Conservation (phyloP, 53 echinoderm and acorn worm species). For the Apostichopus leukothele region DNA sequence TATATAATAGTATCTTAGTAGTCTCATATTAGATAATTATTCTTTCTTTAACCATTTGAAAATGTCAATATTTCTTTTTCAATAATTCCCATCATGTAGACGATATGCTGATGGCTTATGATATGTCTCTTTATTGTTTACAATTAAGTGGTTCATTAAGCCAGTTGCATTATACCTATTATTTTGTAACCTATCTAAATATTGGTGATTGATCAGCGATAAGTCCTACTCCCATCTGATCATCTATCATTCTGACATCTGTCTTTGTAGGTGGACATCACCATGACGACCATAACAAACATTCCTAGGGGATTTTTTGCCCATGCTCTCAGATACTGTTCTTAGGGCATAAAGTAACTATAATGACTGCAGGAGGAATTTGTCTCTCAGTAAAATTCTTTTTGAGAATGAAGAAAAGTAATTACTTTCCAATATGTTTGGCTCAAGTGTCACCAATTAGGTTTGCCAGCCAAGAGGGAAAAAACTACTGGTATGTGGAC, state of each 20-base stretch:
- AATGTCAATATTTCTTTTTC: too few species aligned
- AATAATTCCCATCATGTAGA: too few species aligned
- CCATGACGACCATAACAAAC: not conserved
- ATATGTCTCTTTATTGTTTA: too few species aligned
- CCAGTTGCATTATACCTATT: too few species aligned
- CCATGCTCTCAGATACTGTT: too few species aligned
- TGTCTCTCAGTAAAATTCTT: not conserved
- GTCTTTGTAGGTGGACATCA: not conserved
- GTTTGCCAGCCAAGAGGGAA: not conserved
- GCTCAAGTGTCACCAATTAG: not conserved
- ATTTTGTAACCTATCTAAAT: not conserved
- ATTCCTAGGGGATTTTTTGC: not conserved
- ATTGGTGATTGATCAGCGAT: constrained; percentile 13
- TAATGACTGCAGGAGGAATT: not conserved
- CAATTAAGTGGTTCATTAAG: too few species aligned
- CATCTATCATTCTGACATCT: constrained; percentile 12
- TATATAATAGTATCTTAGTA: too few species aligned
- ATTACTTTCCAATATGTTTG: not conserved
- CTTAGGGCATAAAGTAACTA: too few species aligned
- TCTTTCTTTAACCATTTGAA: too few species aligned
- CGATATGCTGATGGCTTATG: too few species aligned
- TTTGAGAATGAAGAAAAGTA: not conserved
- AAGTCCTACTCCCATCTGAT: not conserved
- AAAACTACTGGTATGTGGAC: not conserved
- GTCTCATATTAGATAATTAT: too few species aligned